These are phyloP conservation scores for Mycetomoellerius zeteki DNA, from an alignment of 1,140 invertebrate species.

Conservation along the genomic window DNA sequence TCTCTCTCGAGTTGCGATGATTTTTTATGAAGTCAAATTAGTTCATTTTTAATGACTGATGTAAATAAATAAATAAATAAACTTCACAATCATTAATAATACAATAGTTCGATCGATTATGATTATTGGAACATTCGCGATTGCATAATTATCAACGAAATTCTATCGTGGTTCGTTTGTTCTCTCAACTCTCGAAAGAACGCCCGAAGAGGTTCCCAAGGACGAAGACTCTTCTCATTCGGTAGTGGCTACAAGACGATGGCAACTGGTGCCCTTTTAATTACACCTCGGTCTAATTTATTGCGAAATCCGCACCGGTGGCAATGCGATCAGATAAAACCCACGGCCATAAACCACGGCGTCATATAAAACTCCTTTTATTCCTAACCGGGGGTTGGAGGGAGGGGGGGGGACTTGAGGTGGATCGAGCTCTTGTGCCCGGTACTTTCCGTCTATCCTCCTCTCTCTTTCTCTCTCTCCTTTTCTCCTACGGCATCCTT, in stretches of 20 bases:
- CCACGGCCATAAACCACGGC: conserved; percentile 83
- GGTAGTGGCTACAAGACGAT: conserved; percentile 72
- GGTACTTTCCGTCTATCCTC: conserved; percentile 55
- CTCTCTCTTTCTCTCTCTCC: background rate
- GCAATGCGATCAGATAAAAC: conserved; percentile 85
- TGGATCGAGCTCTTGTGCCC: conserved; percentile 69
- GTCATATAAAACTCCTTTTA: conserved; percentile 84
- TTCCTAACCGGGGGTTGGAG: conserved; percentile 64
- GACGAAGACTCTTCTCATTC: conserved; percentile 57
- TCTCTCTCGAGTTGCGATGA: too few relatives aligned
- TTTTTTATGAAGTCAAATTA: too few relatives aligned
- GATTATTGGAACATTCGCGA: background rate
- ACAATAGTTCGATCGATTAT: background rate
- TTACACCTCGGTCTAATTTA: conserved; percentile 83
- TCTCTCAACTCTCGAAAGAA: background rate
- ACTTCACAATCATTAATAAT: background rate
- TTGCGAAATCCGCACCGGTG: conserved; percentile 84
- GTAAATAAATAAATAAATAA: too few relatives aligned
- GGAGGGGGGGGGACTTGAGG: background rate
- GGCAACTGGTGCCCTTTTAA: conserved; percentile 82
- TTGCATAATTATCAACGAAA: background rate
- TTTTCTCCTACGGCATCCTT: conserved; percentile 67
- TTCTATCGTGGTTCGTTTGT: background rate
- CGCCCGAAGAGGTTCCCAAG: conserved; percentile 44
- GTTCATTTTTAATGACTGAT: too few relatives aligned